Evolutionary conservation across 2,113 vertebrate species (phyloP).

Genomic region (Actenoides lindsayi): DNA sequence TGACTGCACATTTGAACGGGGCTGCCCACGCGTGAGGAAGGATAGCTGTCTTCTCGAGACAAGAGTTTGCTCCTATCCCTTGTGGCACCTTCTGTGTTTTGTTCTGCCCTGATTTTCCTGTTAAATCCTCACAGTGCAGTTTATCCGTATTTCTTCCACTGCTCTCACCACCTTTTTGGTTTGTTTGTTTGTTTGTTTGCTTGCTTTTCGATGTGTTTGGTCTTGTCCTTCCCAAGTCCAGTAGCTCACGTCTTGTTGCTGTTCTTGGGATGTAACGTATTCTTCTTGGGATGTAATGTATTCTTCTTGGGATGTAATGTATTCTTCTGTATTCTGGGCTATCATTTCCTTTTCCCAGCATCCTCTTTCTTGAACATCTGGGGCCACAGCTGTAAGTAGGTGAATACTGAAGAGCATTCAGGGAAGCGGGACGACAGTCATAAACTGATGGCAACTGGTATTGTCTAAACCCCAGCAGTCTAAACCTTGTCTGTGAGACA

Average conservation of each 20-base stretch:
- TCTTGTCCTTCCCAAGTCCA: not conserved
- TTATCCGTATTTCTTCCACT: not conserved
- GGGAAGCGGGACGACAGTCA: not conserved
- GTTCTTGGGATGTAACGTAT: not conserved
- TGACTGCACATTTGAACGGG: not conserved
- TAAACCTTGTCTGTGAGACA: not conserved
- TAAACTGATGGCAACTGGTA: not conserved
- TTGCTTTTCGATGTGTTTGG: not conserved
- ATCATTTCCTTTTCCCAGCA: not conserved
- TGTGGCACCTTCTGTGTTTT: not conserved
- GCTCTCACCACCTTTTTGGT: not conserved
- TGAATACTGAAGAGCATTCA: not conserved
- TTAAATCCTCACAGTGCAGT: not conserved
- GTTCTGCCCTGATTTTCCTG: not conserved
- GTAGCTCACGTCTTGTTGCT: not conserved
- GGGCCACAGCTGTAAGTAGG: not conserved
- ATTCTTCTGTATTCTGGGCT: not conserved
- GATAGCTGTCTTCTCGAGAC: not conserved
- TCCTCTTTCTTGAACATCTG: not conserved
- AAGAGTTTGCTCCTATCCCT: constrained; percentile 5
- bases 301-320: not conserved
- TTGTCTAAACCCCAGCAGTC: not conserved
- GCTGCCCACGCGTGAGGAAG: not conserved
- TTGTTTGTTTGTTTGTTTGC: too few species aligned
- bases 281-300: not conserved